Percentiles rank a stretch among this genome's conserved stretches.
These are phyloP conservation scores for Centruroides sculpturatus DNA, from an alignment of 1,140 invertebrate genomes.

Conservation along the genomic window DNA sequence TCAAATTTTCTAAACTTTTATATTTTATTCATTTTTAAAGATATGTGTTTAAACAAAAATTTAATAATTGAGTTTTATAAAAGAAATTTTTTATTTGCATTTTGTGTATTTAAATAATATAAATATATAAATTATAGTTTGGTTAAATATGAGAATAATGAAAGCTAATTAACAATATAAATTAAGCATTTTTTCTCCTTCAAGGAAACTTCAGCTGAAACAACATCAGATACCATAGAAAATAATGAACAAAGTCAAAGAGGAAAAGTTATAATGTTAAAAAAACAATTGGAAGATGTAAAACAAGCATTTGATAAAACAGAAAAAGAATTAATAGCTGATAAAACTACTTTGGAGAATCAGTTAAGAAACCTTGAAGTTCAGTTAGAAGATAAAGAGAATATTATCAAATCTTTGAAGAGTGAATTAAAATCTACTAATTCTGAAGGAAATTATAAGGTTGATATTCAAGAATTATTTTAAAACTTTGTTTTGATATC, in stretches of 20 bases:
- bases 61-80: too few relatives aligned
- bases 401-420: slow-evolving; percentile 21
- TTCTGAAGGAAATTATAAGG: too few relatives aligned
- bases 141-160: too few relatives aligned
- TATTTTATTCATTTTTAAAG: too few relatives aligned
- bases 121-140: too few relatives aligned
- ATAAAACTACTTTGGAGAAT: background rate
- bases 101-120: too few relatives aligned
- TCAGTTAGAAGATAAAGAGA: slow-evolving; percentile 25
- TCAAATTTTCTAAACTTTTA: too few relatives aligned
- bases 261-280: slow-evolving; percentile 5
- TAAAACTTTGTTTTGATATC: too few relatives aligned
- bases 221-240: slow-evolving; percentile 1
- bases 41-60: too few relatives aligned
- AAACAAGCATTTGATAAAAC: slow-evolving; percentile 6
- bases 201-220: slow-evolving; percentile 8
- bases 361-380: slow-evolving; percentile 18
- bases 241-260: slow-evolving; percentile 3
- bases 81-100: too few relatives aligned
- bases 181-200: background rate
- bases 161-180: too few relatives aligned
- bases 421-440: background rate
- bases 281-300: slow-evolving; percentile 10
- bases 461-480: too few relatives aligned
- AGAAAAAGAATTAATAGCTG: slow-evolving; percentile 3